Base-by-base conservation (phyloP, 1,140 invertebrate species). In the Cydia amplana region DNA sequence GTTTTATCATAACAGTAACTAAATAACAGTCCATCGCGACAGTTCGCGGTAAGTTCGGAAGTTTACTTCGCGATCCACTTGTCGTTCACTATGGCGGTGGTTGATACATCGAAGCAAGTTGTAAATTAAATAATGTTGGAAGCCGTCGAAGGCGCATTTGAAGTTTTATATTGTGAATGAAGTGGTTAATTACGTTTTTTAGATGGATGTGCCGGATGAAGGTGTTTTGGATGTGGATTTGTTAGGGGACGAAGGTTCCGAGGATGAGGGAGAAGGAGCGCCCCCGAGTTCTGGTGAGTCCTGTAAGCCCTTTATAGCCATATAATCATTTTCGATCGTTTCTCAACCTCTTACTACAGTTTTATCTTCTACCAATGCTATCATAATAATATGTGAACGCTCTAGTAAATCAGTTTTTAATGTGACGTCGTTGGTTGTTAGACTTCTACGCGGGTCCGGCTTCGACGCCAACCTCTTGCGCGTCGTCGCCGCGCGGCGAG, bases 391-490 rank as follows among this genome's bases (percentile, higher is more conserved):
- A 23, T 72, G 40, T 43, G 9, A 43, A 12, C n/a, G n/a, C 43
- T 14, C 43, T 46, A 46, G n/a, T 51, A 51, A 18, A 7, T 51
- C 49, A 28, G 18, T 36, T 32, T 16, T 43, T 64, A 40, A 67
- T 20, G 12, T 60, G 49, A 51, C 32, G 43, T 51, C 23, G 49
- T 76, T 72, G 80, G 63, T 80, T 80, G 72, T 76, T 43, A 91
- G 89, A 92, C 63, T 92, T 92, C 80, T 93, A 91, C 81, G 75
- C 89, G 80, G 94, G 94, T 9, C 92, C 94, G 40, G 94, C 93
- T 18, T 94, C 94, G 25, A 93, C 94, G 72, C 93, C 94, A 51
- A 94, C 94, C 73, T 94, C 94, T 72, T 93, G 91, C 74, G 92
- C 94, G 9, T 94, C 94, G 55, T 94, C 94, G 6, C 92, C 91